Base-by-base conservation (phyloP, 2,888 invertebrate species). In the Homarus gammarus region DNA sequence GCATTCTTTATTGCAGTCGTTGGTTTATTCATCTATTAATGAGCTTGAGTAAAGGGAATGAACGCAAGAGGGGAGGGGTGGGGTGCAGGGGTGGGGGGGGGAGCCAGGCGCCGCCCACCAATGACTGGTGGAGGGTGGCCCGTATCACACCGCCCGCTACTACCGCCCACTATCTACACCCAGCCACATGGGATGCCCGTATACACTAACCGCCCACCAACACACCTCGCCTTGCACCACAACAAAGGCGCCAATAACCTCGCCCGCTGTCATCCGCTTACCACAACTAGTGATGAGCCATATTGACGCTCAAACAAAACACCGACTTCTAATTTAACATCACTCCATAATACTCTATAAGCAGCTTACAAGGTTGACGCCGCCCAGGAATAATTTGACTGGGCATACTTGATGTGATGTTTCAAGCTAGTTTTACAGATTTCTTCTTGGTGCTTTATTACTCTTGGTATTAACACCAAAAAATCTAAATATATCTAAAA, bases 51-150 rank as follows among this genome's bases (percentile, higher is more conserved):
- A 36, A 31, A 49, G 5, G 18, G 49, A 6, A 38, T 51, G 22
- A 27, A 31, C 31, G 27, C 31, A 33, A n/a, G 73, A 36, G 44
- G 27, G 70, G 40, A 51, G 38, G 38, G n/a, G 64, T 1, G 22
- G 36, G 70, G 12, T 12, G 15, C 36, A n/a, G 72, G 22, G 10
- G 18, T 2, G 33, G 72, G 56, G n/a, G 33, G 77, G 86, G 10
- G 61, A 79, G 10, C n/a, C 38, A n/a, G 79, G 79, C 79, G 38
- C 79, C 79, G 79, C 79, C 79, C 61, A 79, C 79, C 79, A 61
- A 38, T 61, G 61, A 56, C 79, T 36, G 61, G 36, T 44, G 73
- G 73, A 75, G 44, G 73, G 40, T 75, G 73, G 40, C 10, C n/a
- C 73, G 2, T 40, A 10, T 22, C 73, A 40, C 73, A n/a, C 73